These are phyloP conservation scores for Macaria liturata DNA, from an alignment of 2,888 invertebrate genomes.

Conservation along the genomic window DNA sequence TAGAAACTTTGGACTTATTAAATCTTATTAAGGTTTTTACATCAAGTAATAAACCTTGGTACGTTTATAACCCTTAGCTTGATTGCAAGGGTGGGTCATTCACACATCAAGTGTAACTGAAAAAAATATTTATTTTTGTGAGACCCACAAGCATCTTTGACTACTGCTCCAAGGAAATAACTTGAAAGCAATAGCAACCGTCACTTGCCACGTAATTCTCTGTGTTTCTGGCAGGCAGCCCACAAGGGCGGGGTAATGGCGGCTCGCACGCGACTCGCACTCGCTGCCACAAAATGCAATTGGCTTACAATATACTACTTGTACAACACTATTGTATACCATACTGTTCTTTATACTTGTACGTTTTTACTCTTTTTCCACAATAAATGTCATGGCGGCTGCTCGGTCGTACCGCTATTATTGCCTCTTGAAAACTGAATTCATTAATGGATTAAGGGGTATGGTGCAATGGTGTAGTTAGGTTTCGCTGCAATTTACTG, in stretches of 20 bases:
- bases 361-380: conserved; percentile 45
- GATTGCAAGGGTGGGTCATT: no score
- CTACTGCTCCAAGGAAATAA: no score
- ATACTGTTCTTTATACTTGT: conserved; percentile 48
- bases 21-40: no score
- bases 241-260: conserved; percentile 74
- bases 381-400: conserved; percentile 48
- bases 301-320: conserved; percentile 42
- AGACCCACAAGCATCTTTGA: no score
- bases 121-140: no score
- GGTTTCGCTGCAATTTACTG: no score
- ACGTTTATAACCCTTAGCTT: no score
- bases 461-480: no score
- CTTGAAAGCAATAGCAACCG: conserved; percentile 36
- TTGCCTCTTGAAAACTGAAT: conserved; percentile 19
- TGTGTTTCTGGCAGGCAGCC: conserved; percentile 62
- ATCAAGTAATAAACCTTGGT: no score
- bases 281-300: conserved; percentile 71
- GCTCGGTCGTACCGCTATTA: conserved; percentile 18
- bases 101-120: no score
- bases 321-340: conserved; percentile 54
- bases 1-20: no score
- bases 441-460: conserved; percentile 4
- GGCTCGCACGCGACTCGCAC: conserved; percentile 65
- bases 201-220: conserved; percentile 46